Evolutionary conservation across 2,797 vertebrate genomes (phyloP), one percentile per base, ranked within the genome.

Genomic region (Garrulus glandarius): DNA sequence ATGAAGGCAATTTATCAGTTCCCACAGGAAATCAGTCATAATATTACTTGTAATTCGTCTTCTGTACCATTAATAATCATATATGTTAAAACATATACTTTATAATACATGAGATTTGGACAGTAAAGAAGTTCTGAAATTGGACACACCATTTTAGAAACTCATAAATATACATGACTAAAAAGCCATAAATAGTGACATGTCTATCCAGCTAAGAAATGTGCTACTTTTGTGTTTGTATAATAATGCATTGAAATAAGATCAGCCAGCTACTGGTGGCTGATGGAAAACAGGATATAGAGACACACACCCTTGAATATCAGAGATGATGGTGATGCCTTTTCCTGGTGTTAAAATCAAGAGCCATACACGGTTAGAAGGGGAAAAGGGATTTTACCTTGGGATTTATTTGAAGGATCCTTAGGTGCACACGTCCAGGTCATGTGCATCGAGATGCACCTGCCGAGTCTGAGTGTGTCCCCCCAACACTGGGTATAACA

Each of bases 61-160:
- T 87, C 68, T 34, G 44, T 88, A 76, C 22, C 61, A 21, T 92
- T 96, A 89, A 97, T 93, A 95, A 77, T 61, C 22, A 77, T 37
- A 21, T 69, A 69, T 87, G 88, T 93, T 94, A 96, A 95, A 97
- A 88, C 32, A 76, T 41, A 88, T 85, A 81, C 63, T 95, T 96
- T 89, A 81, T 93, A 97, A 96, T 95, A 95, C 17, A 86, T 82
- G 76, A 87, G 46, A 83, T 95, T 81, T 68, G 96, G 84, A 89
- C 67, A 93, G 18, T 59, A 94, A 87, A 87, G 61, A 87, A 50
- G 23, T 80, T 80, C 69, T 91, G 84, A 95, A 97, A 93, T 93
- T 93, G 88, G 67, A 89, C 39, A 81, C 90, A 76, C 57, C 43
- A 87, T 95, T 97, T 97, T 97, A 96, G 89, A 95, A 95, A 39